Evolutionary conservation across 1,140 invertebrate genomes (phyloP), one percentile per base, ranked within the genome.

Genomic region (Lasioglossum baleicum): DNA sequence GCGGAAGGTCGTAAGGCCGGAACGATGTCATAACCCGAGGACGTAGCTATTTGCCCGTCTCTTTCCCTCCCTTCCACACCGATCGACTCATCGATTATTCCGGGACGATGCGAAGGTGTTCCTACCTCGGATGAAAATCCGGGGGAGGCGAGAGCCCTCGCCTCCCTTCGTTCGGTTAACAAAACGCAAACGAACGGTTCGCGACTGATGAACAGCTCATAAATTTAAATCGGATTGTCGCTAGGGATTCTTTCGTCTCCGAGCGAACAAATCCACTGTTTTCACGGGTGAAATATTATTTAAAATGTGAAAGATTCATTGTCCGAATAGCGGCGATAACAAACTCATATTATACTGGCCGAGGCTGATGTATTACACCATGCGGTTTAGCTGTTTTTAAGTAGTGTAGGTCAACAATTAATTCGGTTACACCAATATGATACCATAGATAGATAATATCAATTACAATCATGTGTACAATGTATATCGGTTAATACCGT

Each of bases 71-170:
- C 51, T 48, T 48, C 11, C 44, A 17, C 7, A 17, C 7, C 35
- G 35, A 76, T 81, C 66, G 66, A 17, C 60, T 81, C 74, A 76
- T 81, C 60, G 79, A 81, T 81, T 81, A 81, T 81, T 75, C 79
- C 35, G 20, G 13, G 20, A 26, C 66, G 22, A 22, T 31, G 40
- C 48, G 42, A 44, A 61, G 26, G 61, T 73, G 60, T 66, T 68
- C 20, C 56, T 13, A 53, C 13, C 51, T 3, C 13, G 5, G 51
- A 17, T 53, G 53, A 72, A 64, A 64, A 72, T 15, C 44, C 4
- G 3, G 40, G 15, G 5, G 4, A 2, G 22, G 7, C 5, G 35
- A 4, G 31, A 35, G 1, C 3, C 35, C 35, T 35, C 35, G 1
- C 35, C 7, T n/a, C 40, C n/a, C 22, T 48, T 3, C 20, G 53